Conservation (phyloP, 2,888 invertebrate genomes). For the Tetranychus piercei region DNA sequence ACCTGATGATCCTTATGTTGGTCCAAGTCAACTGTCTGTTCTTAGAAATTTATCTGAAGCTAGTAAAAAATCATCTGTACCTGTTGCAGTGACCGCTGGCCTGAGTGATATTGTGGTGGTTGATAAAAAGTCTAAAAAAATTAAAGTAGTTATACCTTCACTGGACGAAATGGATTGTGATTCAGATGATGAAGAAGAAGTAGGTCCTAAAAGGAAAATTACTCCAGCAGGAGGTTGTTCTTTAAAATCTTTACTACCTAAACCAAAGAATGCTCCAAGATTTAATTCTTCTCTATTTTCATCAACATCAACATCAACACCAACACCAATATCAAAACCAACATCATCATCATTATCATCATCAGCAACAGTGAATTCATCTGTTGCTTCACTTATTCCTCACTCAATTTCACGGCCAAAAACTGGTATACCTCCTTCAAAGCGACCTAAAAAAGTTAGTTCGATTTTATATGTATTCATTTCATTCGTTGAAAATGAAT, state of each 20-base stretch:
- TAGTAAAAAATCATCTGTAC: neutral
- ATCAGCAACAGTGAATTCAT: neutral
- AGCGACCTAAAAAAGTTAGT: neutral
- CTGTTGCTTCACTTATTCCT: conserved; percentile 6
- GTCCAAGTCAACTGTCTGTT: neutral
- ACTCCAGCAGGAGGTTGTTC: conserved; percentile 13
- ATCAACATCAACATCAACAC: neutral
- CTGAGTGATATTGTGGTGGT: conserved; percentile 3
- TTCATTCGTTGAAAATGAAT: neutral
- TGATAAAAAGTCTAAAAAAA: conserved; percentile 1
- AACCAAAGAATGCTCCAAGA: conserved; percentile 15
- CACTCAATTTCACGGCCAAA: conserved; percentile 11
- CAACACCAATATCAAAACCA: neutral
- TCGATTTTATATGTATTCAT: neutral
- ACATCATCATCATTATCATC: neutral
- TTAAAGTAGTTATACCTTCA: neutral
- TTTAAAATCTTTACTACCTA: conserved; percentile 16
- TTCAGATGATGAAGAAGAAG: conserved; percentile 16
- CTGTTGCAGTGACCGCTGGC: neutral
- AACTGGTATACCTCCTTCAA: conserved; percentile 12
- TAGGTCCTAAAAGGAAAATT: neutral
- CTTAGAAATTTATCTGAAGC: neutral
- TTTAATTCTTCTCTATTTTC: neutral
- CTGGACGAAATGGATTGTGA: conserved; percentile 2
- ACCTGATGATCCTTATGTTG: neutral